Conservation (phyloP, 2,113 vertebrate genomes). For the Chiloscyllium plagiosum region DNA sequence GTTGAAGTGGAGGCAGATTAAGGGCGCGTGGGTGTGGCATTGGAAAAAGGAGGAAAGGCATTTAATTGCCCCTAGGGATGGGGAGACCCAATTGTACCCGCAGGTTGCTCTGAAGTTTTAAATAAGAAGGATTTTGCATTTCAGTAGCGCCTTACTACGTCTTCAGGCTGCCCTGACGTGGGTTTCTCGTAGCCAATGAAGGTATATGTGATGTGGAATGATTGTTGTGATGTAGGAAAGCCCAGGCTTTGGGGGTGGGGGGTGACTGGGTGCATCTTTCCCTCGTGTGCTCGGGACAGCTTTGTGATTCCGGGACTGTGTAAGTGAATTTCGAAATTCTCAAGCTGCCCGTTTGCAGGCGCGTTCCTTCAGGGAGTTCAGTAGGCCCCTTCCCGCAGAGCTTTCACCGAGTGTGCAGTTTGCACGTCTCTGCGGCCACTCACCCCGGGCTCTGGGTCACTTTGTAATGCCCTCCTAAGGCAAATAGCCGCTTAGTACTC, state of each 20-base stretch:
- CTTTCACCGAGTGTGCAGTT: neutral
- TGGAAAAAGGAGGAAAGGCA: neutral
- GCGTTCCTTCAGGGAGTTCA: neutral
- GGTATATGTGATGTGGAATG: neutral
- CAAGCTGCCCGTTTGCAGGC: neutral
- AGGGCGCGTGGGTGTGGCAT: neutral
- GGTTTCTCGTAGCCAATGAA: neutral
- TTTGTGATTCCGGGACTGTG: neutral
- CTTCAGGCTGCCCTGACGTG: neutral
- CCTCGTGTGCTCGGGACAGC: too few species aligned
- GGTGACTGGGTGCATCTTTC: too few species aligned
- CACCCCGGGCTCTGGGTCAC: neutral
- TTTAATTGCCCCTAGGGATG: neutral
- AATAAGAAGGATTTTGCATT: neutral
- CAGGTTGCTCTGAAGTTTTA: neutral
- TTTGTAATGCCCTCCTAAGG: neutral
- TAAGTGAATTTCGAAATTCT: neutral
- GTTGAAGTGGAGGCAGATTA: neutral
- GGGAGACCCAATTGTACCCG: neutral
- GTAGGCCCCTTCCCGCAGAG: neutral
- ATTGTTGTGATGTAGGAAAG: neutral
- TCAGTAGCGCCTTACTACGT: neutral
- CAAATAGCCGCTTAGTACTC: neutral
- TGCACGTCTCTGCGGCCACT: too few species aligned
- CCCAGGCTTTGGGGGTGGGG: too few species aligned